Evolutionary conservation across 2,888 invertebrate genomes (phyloP).

Genomic region (Scaptodrosophila latifasciaeformis): DNA sequence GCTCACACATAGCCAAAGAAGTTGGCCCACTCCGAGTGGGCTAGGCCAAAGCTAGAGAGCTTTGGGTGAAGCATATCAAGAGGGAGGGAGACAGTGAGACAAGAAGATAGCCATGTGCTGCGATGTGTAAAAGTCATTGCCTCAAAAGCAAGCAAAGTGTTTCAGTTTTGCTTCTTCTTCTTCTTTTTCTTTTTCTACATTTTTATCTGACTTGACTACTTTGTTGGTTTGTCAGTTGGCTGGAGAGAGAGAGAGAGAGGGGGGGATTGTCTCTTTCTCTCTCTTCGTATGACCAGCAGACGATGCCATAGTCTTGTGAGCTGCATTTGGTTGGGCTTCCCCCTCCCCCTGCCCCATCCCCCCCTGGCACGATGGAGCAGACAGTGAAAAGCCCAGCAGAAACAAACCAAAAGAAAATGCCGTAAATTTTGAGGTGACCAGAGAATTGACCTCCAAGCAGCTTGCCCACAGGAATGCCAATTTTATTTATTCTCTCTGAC

Average conservation of each 20-base stretch:
- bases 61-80: too few species aligned
- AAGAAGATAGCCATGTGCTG: slow-evolving; percentile 52
- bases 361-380: too few species aligned
- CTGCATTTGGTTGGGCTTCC: not conserved
- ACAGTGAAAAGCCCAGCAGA: too few species aligned
- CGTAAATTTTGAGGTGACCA: too few species aligned
- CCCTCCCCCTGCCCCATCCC: not conserved
- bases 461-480: not conserved
- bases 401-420: too few species aligned
- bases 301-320: not conserved
- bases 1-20: slow-evolving; percentile 16
- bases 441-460: too few species aligned
- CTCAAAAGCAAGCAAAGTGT: slow-evolving; percentile 27
- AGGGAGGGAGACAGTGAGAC: not conserved
- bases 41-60: not conserved
- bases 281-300: not conserved
- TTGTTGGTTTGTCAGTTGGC: too few species aligned
- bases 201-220: too few species aligned
- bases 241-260: too few species aligned
- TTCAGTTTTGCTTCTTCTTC: slow-evolving; percentile 19
- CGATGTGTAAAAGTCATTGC: slow-evolving; percentile 67
- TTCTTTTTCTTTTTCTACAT: slow-evolving; percentile 20
- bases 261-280: too few species aligned
- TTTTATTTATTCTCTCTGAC: too few species aligned
- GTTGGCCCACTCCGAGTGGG: not conserved